Evolutionary conservation across 2,113 vertebrate genomes (phyloP).

Genomic region (Notarius lentiginosus): DNA sequence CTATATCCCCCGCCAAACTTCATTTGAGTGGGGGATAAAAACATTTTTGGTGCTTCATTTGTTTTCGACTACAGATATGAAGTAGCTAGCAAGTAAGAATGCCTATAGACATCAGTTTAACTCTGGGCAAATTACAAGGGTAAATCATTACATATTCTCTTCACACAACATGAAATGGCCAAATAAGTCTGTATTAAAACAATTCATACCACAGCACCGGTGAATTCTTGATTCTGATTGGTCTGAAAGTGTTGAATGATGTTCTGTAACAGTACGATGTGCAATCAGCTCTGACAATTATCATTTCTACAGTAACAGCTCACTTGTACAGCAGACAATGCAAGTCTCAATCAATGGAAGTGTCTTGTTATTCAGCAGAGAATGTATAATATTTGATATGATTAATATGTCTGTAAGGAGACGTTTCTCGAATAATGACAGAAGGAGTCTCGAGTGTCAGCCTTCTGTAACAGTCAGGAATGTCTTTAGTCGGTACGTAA

Average conservation of each 20-base stretch:
- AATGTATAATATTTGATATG: background rate
- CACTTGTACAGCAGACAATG: background rate
- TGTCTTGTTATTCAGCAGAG: background rate
- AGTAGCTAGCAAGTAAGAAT: background rate
- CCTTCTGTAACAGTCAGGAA: background rate
- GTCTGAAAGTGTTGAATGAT: background rate
- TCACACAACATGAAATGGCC: background rate
- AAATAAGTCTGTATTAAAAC: background rate
- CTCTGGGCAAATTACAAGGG: background rate
- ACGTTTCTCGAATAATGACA: background rate
- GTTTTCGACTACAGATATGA: background rate
- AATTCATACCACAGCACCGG: background rate
- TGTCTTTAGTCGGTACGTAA: background rate
- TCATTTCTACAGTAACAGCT: background rate
- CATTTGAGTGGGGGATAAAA: background rate
- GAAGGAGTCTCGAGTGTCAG: background rate
- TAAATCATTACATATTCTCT: background rate
- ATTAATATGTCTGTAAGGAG: background rate
- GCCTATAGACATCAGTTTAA: background rate
- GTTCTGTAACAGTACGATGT: background rate
- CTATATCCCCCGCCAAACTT: too few species aligned
- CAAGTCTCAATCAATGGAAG: background rate
- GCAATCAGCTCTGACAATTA: background rate
- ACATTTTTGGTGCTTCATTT: background rate
- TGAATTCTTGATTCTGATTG: background rate